Base-by-base conservation (phyloP, 2,888 invertebrate genomes). In the Acanthosepion esculentum region DNA sequence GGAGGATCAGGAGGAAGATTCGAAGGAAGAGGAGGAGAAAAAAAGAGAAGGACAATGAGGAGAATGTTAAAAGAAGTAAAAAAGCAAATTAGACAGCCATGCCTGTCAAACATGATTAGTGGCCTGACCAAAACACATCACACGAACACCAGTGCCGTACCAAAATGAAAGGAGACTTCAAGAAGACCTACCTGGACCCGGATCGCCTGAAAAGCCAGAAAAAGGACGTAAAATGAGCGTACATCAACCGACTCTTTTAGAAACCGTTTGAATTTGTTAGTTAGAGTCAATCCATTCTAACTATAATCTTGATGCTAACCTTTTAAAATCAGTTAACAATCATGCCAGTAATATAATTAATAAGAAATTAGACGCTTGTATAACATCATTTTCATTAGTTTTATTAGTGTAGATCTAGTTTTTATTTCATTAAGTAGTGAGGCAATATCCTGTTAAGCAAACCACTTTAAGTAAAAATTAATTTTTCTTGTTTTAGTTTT, bases 151-250 rank as follows among this genome's bases (percentile, higher is more conserved):
- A 53, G 93, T 93, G 93, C 50, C n/a, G 93, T 29, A 93, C 53
- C 93, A 93, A 93, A 78, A 59, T 15, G 33, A n/a, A 78, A 78
- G 33, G 33, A 53, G 93, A 93, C 93, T 93, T 93, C 93, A 93
- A 93, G 50, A 93, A 53, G 93, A 93, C 93, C 93, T 93, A 93
- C 93, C 93, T 93, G 93, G 93, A 93, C 15, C 93, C 53, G 93
- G 93, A 93, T 53, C 93, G 93, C 93, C 93, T 93, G 93, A 50
- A 93, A 93, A 53, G 53, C 53, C 93, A 93, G 29, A 48, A 93
- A 93, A 78, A 78, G 78, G 78, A 78, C n/a, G n/a, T 78, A 33
- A n/a, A 78, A 78, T 78, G n/a, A 78, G 78, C n/a, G 33, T 78
- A n/a, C 15, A 78, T 78, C n/a, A 78, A 78, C 33, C n/a, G 78